Base-by-base conservation (phyloP, 2,888 invertebrate genomes). In the Ischnus inquisitorius region DNA sequence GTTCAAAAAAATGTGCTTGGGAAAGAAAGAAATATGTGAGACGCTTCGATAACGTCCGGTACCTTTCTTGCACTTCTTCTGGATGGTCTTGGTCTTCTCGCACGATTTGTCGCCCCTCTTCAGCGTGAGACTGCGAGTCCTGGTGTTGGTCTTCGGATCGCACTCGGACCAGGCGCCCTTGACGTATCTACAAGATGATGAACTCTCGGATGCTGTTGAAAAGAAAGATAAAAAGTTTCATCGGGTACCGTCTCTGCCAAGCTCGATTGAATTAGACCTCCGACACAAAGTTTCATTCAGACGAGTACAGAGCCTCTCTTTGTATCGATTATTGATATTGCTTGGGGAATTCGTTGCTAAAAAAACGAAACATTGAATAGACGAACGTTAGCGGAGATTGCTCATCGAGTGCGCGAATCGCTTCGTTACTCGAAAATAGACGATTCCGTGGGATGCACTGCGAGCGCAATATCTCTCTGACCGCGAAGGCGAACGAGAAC, bases 1-100 rank as follows among this genome's bases (percentile, higher is more conserved):
- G n/a, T n/a, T 2, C 4, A 34, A 34, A 34, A 34, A 34, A 4
- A 34, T 28, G 4, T 34, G 4, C 8, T 34, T 5, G 8, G 8
- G 22, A 46, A 51, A 54, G 10, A n/a, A 43, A 46, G 22, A 54
- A 48, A 34, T 14, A 3, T 28, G 10, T 14, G 12, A 39, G 12
- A 34, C 14, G 57, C 48, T 22, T 62, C 43, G 84, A 86, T 83
- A 85, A 82, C 77, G 74, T 90, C 92, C 71, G 77, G 92, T 94
- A 97, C 98, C 97, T 96, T 97, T 98, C 95, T 97, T 98, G 96
- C 98, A 98, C 92, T 97, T 98, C 95, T 98, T 98, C 94, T 97
- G 97, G 89, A 98, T 97, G 84, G 96, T 97, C 94, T 97, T 97
- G 89, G 96, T 96, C 87, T 95, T 96, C 93, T 97, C 97, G 94